A percentile compares a stretch with the other conserved stretches of the same genome.
Conservation (phyloP, 2,888 invertebrate species). For the Ypsolopha scabrella region DNA sequence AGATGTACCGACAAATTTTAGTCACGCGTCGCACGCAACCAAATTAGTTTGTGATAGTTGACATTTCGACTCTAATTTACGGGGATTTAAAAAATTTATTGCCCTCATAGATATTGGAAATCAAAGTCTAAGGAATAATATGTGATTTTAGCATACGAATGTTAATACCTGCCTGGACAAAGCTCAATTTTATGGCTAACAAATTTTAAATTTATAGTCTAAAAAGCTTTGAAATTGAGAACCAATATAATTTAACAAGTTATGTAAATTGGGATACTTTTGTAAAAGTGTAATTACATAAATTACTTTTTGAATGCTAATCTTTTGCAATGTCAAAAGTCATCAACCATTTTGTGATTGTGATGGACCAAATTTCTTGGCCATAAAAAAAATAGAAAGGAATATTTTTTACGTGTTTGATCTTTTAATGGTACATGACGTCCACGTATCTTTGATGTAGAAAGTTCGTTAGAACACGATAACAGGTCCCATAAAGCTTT, state of each 20-base stretch:
- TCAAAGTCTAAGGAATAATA: not conserved
- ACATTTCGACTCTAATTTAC: not conserved
- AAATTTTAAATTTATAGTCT: not conserved
- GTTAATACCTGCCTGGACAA: not conserved
- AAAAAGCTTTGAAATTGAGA: not conserved
- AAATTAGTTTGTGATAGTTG: constrained; percentile 25
- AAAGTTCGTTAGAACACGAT: constrained; percentile 53
- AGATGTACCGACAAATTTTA: constrained; percentile 35
- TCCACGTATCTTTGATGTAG: constrained; percentile 15
- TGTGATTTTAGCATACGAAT: constrained; percentile 2
- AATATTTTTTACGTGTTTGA: not conserved
- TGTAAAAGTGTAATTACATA: not conserved
- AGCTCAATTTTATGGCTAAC: not conserved
- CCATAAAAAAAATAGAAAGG: not conserved
- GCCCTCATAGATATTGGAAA: not conserved
- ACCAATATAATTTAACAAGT: not conserved
- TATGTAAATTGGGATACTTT: constrained; percentile 1
- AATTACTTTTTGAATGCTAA: not conserved
- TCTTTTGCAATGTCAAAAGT: not conserved
- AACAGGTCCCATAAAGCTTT: constrained; percentile 58
- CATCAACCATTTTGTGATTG: constrained; percentile 1
- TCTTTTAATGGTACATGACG: no score
- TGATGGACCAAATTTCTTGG: not conserved
- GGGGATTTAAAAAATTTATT: not conserved
- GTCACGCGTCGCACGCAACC: constrained; percentile 35